Base-by-base conservation (phyloP, 2,888 invertebrate species). In the Hyles lineata region DNA sequence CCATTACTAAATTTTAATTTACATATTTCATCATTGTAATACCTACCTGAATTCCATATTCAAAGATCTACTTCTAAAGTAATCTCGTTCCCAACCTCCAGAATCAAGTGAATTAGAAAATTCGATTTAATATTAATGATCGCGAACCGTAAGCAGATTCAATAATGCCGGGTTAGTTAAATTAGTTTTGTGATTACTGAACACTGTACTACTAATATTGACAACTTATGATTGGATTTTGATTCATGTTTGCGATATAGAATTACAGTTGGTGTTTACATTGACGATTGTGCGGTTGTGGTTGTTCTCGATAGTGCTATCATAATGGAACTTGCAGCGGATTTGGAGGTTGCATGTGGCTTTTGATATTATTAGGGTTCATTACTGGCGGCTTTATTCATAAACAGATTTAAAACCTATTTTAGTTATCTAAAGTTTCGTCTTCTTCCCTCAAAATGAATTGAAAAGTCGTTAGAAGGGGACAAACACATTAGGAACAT, bases 151-250 rank as follows among this genome's bases (percentile, higher is more conserved):
- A 70, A 8, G 11, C 52, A 7, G 59, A 59, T 70, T 29, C 35
- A 60, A 29, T 61, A n/a, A n/a, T 69, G 52, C 61, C 52, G 58
- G 63, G 52, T 74, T 71, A 61, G 70, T 71, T 70, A 52, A 72
- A 74, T 74, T 72, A 61, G 60, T 70, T 72, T 69, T 67, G 67
- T 35, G 71, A 70, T 72, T 60, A 69, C 59, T 21, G 35, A 55
- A 0, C n/a, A 6, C 55, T 63, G 63, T 29, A 25, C 70, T 23
- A 43, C 59, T 58, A 67, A 69, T 72, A 43, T 69, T 69, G 72
- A 69, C 50, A 61, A 61, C 19, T 61, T 29, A 19, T 71, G 61
- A 50, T 71, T 43, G 35, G 11, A 61, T 29, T 71, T 61, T 29
- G 50, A 61, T 61, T 60, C 29, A 32, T 70, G 58, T 70, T 70